phyloP scores from a whole-genome alignment of 2,113 vertebrate species.

The Plecturocebus donacophilus region DNA sequence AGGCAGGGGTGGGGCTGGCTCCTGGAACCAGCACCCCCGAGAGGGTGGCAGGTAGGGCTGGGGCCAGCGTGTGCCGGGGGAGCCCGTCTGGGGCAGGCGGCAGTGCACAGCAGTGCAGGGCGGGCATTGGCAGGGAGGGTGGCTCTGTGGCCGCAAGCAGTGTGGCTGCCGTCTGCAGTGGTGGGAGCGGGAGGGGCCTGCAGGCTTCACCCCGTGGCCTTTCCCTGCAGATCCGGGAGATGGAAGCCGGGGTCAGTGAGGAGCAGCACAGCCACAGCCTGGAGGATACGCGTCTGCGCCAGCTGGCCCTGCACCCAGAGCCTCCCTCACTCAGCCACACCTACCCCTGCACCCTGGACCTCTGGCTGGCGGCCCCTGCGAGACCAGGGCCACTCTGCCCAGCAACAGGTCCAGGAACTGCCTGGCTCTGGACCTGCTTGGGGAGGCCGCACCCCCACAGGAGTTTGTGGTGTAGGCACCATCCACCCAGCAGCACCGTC shows the following conservation, averaged over 20 bases:
- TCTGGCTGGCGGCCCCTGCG: constrained; percentile 81
- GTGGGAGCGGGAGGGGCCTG: not conserved
- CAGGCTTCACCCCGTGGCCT: fast-evolving
- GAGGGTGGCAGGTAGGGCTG: too few relatives aligned
- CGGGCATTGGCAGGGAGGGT: not conserved
- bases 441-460: constrained; percentile 86
- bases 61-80: not conserved
- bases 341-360: constrained; percentile 82
- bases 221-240: constrained; percentile 77
- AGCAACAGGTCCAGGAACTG: constrained; percentile 88
- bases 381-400: constrained; percentile 84
- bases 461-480: constrained; percentile 87
- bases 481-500: not conserved
- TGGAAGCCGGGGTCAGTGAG: constrained; percentile 43
- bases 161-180: fast-evolving
- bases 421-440: constrained; percentile 88
- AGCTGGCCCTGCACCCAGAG: constrained; percentile 67
- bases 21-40: too few relatives aligned
- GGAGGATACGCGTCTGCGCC: constrained; percentile 84
- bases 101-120: fast-evolving
- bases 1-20: not conserved
- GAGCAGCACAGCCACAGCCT: constrained; percentile 88
- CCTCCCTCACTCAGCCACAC: constrained; percentile 88
- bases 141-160: not conserved
- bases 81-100: not conserved